Conservation (phyloP, 1,140 invertebrate genomes). For the Melanaphis sacchari region DNA sequence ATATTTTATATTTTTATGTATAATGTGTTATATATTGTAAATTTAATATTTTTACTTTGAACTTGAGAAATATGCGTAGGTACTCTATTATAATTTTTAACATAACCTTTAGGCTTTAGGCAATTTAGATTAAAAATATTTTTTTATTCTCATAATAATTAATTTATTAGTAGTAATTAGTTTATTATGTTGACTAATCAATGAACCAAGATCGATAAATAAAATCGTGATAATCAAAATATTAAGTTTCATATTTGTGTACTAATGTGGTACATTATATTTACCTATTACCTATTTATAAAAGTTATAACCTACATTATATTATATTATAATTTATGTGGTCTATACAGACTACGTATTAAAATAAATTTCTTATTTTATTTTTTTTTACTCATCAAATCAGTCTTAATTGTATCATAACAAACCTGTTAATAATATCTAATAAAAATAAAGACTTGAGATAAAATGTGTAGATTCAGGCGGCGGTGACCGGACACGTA, state of each 20-base stretch:
- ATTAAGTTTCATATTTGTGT: neutral
- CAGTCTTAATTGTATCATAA: neutral
- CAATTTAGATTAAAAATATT: neutral
- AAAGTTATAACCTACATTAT: neutral
- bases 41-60: neutral
- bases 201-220: neutral
- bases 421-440: constrained; percentile 10
- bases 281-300: neutral
- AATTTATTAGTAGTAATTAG: neutral
- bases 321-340: neutral
- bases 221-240: neutral
- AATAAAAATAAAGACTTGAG: constrained; percentile 14
- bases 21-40: neutral
- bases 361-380: neutral
- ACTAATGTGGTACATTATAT: neutral
- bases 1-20: neutral
- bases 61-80: neutral
- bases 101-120: neutral
- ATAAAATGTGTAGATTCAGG: neutral
- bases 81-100: neutral
- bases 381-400: neutral
- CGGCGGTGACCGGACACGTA: neutral
- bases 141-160: neutral
- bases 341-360: neutral
- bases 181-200: neutral